A percentile compares a stretch with the other conserved stretches of the same genome.
Evolutionary conservation across 1,140 invertebrate species (phyloP).

Genomic region (Hormaphis cornu): DNA sequence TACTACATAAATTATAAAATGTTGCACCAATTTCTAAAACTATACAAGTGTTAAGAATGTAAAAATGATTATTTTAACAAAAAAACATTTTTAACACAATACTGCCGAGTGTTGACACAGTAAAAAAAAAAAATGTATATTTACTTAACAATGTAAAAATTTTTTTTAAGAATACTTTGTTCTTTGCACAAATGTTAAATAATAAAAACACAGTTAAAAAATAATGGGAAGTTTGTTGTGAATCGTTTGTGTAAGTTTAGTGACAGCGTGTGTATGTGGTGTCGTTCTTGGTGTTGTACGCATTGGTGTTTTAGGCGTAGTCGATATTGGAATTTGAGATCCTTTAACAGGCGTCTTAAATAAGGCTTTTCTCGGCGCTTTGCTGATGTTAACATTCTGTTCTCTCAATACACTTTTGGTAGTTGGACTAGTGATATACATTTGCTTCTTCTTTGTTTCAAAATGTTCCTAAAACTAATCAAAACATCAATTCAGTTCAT

Average conservation of each 20-base stretch:
- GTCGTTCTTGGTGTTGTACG: slow-evolving; percentile 13
- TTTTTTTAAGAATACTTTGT: no score
- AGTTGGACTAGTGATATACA: not conserved
- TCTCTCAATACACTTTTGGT: not conserved
- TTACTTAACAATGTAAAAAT: no score
- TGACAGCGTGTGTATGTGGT: not conserved
- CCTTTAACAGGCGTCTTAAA: slow-evolving; percentile 7
- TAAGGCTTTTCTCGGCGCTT: not conserved
- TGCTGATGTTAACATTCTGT: not conserved
- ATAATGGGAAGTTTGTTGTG: slow-evolving; percentile 20
- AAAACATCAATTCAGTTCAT: not conserved
- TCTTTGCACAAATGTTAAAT: no score
- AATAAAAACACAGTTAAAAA: slow-evolving; percentile 12
- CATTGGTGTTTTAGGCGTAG: slow-evolving; percentile 13
- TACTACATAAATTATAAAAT: no score
- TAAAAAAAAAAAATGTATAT: no score
- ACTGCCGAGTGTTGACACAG: no score
- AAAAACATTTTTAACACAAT: no score
- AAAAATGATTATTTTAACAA: no score
- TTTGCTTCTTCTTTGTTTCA: slow-evolving; percentile 12
- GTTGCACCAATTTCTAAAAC: no score
- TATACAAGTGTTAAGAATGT: no score
- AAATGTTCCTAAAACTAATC: slow-evolving; percentile 8
- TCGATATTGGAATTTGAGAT: slow-evolving; percentile 22
- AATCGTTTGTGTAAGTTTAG: slow-evolving; percentile 5